Percentiles rank a stretch among this genome's conserved stretches.
Evolutionary conservation across 2,888 invertebrate species (phyloP).

Genomic region (Xanthorhoe designata): DNA sequence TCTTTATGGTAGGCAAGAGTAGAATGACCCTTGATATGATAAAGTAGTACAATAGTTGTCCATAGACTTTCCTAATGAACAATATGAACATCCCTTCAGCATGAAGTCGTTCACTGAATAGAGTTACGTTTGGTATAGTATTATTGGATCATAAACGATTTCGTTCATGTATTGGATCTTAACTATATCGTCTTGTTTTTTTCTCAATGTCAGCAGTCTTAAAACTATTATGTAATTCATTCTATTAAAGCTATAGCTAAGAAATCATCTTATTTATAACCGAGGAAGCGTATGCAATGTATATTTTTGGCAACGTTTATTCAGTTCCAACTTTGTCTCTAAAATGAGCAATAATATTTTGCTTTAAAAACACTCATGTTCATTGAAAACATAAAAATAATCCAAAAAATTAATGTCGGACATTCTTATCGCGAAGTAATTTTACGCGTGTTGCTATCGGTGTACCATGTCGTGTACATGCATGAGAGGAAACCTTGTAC

Average conservation of each 20-base stretch:
- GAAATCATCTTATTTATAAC: background rate
- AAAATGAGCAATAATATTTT: background rate
- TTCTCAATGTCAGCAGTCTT: background rate
- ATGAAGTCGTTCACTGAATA: no score
- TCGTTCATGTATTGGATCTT: no score
- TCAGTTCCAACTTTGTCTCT: background rate
- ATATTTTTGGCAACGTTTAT: slow-evolving; percentile 3
- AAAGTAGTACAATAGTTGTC: no score
- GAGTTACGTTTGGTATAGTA: no score
- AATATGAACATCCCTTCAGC: no score
- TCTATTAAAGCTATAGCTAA: background rate
- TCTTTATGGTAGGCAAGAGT: no score
- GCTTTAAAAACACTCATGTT: background rate
- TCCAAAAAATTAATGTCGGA: slow-evolving; percentile 30
- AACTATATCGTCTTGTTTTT: background rate
- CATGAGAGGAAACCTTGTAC: background rate
- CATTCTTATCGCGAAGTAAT: slow-evolving; percentile 57
- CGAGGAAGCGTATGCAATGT: background rate
- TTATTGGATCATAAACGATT: no score
- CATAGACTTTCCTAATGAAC: no score
- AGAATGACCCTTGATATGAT: no score
- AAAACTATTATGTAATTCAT: background rate
- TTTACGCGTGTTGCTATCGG: slow-evolving; percentile 51
- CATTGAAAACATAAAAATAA: slow-evolving; percentile 21
- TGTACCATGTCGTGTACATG: slow-evolving; percentile 24